Evolutionary conservation across 1,140 invertebrate genomes (phyloP), one percentile per base, ranked within the genome.

Genomic region (Neotoxoptera formosana): DNA sequence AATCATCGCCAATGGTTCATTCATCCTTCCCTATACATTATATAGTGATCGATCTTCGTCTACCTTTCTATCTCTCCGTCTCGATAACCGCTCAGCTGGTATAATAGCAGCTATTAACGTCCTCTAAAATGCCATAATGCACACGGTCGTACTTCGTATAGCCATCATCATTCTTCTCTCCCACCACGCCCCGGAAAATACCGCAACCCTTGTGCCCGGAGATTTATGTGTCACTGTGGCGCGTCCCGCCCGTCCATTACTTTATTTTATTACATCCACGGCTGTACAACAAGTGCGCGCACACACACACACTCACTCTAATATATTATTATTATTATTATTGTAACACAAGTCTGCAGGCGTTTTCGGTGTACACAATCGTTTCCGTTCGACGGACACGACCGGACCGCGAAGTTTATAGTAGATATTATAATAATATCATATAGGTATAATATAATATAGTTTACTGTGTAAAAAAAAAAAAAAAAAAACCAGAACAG

Each of bases 371-470:
- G 60, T 76, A 76, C 14, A 76, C 60, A 76, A 76, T 76, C 60
- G 60, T 76, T 76, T 76, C 60, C 60, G 60, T 76, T 76, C n/a
- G n/a, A 76, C 14, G 60, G 60, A 76, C 60, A 76, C 60, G 60
- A 76, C 60, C 30, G 41, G 41, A 41, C 41, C 41, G 41, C 41
- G 30, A 76, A 76, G 60, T 76, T 76, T 76, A 76, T 76, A 76
- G 60, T 76, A 76, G 60, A 76, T 76, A 76, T n/a, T 76, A 76
- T 17, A 76, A 76, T 17, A 76, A 17, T n/a, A n/a, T 76, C 17
- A 6, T 76, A 76, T 41, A 41, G 41, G 41, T 41, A 41, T 41
- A 41, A 4, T 41, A 41, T 41, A n/a, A n/a, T n/a, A n/a, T n/a
- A n/a, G n/a, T n/a, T n/a, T n/a, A 41, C 41, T 41, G 4, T 41